These are phyloP conservation scores for Platygyra sinensis DNA, from an alignment of 64 coral and sea anemone species.

Conservation along the genomic window DNA sequence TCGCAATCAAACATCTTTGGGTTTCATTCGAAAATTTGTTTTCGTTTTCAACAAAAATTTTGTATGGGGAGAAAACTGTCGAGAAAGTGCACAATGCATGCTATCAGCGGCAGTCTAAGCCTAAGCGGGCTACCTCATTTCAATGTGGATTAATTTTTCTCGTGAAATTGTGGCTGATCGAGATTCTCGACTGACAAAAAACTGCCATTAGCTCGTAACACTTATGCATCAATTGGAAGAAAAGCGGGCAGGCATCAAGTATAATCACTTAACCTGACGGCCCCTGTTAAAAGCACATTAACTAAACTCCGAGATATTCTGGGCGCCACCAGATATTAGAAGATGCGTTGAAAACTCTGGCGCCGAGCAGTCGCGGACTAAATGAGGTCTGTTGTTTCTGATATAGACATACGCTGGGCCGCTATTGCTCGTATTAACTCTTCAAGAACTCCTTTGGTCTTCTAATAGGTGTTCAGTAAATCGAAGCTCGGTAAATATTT, in stretches of 20 bases:
- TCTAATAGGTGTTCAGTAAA: slow-evolving; percentile 2
- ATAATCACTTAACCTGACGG: slow-evolving; percentile 36
- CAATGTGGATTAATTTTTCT: not conserved
- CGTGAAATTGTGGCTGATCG: not conserved
- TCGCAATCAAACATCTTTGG: not conserved
- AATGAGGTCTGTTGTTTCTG: not conserved
- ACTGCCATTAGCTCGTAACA: not conserved
- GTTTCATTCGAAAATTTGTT: not conserved
- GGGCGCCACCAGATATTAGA: slow-evolving; percentile 2
- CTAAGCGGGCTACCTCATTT: not conserved
- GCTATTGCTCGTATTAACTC: not conserved
- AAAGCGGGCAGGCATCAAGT: not conserved
- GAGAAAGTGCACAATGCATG: not conserved
- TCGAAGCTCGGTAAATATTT: slow-evolving; percentile 16
- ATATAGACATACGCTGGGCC: not conserved
- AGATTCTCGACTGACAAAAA: not conserved
- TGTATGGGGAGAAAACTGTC: not conserved
- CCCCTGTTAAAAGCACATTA: slow-evolving; percentile 30
- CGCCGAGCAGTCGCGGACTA: not conserved
- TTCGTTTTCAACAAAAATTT: not conserved
- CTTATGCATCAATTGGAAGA: slow-evolving; percentile 1
- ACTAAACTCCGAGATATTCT: slow-evolving; percentile 12
- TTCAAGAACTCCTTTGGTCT: not conserved
- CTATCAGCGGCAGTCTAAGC: not conserved
- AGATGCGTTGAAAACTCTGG: not conserved